Base-by-base conservation (phyloP, 2,888 invertebrate species). In the Chymomyza fuscimana region DNA sequence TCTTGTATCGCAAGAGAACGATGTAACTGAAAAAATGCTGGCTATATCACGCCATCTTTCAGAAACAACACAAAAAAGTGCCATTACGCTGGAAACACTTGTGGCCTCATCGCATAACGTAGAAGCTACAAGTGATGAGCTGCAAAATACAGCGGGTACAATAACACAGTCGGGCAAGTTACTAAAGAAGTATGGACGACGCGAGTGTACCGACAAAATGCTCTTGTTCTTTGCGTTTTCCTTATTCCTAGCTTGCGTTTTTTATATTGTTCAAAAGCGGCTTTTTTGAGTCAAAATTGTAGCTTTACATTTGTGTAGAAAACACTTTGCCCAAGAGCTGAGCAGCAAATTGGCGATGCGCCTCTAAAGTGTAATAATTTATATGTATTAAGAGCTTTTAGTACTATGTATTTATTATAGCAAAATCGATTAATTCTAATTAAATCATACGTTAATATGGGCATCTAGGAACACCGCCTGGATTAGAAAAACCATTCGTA, bases 151-250 rank as follows among this genome's bases (percentile, higher is more conserved):
- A 75, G 96, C 97, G 2, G 96, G 97, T 74, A 95, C 96, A 29
- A 97, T 98, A 81, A 94, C 95, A 32, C 97, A 97, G 89, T 97
- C 98, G 0, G 96, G 97, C 78, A 98, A 97, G 91, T 93, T 99
- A 9, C 92, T 99, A 59, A 97, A 97, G 68, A 99, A 99, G 92
- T 99, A 98, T 90, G 97, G 97, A 4, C 93, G 98, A 66, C 93
- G 99, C 51, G 99, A 99, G 92, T 95, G 97, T 77, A 99, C 99
- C 0, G 99, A 99, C 90, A 98, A 98, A 93, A 94, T 98, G 69
- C 93, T 99, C 9, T 94, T 97, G 89, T 94, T 96, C 81, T 95
- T 98, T 88, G 97, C 97, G 71, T 96, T 98, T 91, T 93, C 95
- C 5, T 96, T 98, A 92, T 98, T 98, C 91, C 92, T 97, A 79